Evolutionary conservation across 2,888 invertebrate genomes (phyloP).

Genomic region (Siphlonurus alternatus): DNA sequence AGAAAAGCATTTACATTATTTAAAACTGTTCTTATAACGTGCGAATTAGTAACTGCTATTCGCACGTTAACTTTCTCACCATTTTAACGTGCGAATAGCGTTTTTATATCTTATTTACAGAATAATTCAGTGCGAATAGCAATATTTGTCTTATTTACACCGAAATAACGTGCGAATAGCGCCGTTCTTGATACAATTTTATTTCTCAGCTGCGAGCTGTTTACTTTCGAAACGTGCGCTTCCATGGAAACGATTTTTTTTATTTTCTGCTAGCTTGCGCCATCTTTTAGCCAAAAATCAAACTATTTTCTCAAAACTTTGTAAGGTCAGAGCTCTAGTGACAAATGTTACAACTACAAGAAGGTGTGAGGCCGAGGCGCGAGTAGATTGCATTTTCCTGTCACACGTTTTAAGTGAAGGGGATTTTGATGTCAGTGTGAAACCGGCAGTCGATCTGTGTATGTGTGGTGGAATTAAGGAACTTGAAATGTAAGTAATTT

Average conservation of each 20-base stretch:
- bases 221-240: background rate
- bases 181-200: conserved; percentile 31
- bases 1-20: no score
- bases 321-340: no score
- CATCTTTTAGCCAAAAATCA: background rate
- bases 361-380: background rate
- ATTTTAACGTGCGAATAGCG: no score
- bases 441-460: background rate
- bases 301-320: background rate
- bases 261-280: background rate
- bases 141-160: no score
- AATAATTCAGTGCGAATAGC: no score
- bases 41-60: no score
- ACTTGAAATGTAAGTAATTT: no score
- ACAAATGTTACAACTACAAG: background rate
- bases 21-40: no score
- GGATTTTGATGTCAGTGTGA: background rate
- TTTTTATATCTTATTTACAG: no score
- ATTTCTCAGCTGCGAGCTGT: background rate
- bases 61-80: no score
- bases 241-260: background rate
- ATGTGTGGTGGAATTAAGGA: background rate
- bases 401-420: background rate
- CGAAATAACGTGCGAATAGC: no score
- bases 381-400: background rate